phyloP scores from a whole-genome alignment of 2,888 invertebrate genomes.

The Lepetodrilus schrolli region DNA sequence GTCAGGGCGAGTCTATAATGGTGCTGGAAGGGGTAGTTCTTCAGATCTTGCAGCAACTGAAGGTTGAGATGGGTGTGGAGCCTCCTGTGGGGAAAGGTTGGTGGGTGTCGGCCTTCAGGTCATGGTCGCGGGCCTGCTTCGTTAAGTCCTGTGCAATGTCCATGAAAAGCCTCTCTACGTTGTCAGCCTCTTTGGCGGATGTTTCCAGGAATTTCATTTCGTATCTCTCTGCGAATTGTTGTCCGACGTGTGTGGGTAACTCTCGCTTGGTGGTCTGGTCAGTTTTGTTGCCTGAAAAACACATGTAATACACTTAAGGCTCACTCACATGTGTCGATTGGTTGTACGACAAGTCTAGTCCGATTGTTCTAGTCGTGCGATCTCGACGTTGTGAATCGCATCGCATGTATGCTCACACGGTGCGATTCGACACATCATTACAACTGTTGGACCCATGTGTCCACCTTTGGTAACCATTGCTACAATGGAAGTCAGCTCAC shows the following conservation, averaged over 20 bases:
- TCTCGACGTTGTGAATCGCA: no score
- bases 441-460: no score
- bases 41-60: conserved; percentile 41
- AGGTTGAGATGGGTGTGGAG: conserved; percentile 36
- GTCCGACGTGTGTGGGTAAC: conserved; percentile 94
- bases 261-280: conserved; percentile 93
- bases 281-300: conserved; percentile 89
- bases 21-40: neutral
- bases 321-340: no score
- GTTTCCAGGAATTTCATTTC: conserved; percentile 97
- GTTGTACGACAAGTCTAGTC: no score
- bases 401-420: no score
- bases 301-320: neutral
- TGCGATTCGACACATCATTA: no score
- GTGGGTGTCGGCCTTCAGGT: conserved; percentile 47
- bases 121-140: conserved; percentile 61
- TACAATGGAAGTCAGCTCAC: no score
- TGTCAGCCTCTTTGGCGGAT: conserved; percentile 97
- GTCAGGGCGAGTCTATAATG: no score
- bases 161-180: conserved; percentile 96
- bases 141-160: conserved; percentile 90
- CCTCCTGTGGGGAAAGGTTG: conserved; percentile 33
- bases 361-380: no score
- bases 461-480: no score
- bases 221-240: conserved; percentile 93